Percentiles rank a stretch among this genome's conserved stretches.
These are phyloP conservation scores for Heliocidaris erythrogramma DNA, from an alignment of 35 echinoderm and acorn worm genomes.

Conservation along the genomic window DNA sequence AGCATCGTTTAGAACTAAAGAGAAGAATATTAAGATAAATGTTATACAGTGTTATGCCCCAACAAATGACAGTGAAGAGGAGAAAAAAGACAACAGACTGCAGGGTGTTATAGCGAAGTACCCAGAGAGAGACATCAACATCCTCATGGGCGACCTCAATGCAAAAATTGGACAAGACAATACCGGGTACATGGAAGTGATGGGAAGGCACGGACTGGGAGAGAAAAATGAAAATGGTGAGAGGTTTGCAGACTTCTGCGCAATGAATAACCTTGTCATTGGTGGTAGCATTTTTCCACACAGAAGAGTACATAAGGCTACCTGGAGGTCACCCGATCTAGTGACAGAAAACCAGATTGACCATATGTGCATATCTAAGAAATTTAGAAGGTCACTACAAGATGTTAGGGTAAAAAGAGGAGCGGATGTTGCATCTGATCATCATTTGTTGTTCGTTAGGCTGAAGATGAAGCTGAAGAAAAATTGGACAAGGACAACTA, in stretches of 20 bases:
- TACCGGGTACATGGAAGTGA: not conserved
- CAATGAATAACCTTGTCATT: slow-evolving; percentile 23
- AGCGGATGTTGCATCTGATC: slow-evolving; percentile 39
- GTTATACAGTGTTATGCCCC: too few relatives aligned
- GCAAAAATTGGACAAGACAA: slow-evolving; percentile 44
- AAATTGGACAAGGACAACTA: too few relatives aligned
- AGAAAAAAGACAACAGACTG: too few relatives aligned
- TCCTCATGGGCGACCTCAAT: slow-evolving; percentile 48
- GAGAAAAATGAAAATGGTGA: slow-evolving; percentile 47
- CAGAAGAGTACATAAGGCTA: slow-evolving; percentile 38
- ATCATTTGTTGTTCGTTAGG: too few relatives aligned
- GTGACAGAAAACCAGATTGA: slow-evolving; percentile 45
- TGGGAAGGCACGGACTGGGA: slow-evolving; percentile 49
- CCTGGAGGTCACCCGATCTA: slow-evolving; percentile 40
- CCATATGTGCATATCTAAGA: slow-evolving; percentile 46
- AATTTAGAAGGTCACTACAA: slow-evolving; percentile 20
- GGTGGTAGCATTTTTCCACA: slow-evolving; percentile 48
- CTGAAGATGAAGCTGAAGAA: too few relatives aligned
- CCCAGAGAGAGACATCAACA: too few relatives aligned
- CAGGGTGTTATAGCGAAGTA: too few relatives aligned
- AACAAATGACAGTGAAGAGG: too few relatives aligned
- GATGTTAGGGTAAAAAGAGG: slow-evolving; percentile 45
- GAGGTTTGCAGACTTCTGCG: slow-evolving; percentile 35
- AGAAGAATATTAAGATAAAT: too few relatives aligned
- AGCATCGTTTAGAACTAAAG: too few relatives aligned